A percentile compares a stretch with the other conserved stretches of the same genome.
phyloP scores from a whole-genome alignment of 2,797 vertebrate genomes.

The Hoplostethus mediterraneus region DNA sequence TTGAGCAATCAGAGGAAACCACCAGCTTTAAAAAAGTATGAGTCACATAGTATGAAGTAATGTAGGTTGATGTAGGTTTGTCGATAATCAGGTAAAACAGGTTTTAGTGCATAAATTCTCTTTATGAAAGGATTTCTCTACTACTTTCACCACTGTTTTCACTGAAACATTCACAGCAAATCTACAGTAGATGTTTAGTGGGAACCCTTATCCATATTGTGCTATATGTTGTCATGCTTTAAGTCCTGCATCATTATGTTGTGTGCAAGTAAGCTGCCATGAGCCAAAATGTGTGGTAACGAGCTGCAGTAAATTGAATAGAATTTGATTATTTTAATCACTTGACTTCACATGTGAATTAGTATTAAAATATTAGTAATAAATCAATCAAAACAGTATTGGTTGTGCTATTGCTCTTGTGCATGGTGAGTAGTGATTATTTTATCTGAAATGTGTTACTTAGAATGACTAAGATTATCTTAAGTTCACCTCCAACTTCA shows the following conservation, averaged over 20 bases:
- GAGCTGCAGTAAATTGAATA: not conserved
- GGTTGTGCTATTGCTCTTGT: not conserved
- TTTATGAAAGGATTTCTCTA: slow-evolving; percentile 4
- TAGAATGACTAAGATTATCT: slow-evolving; percentile 28
- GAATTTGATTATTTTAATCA: not conserved
- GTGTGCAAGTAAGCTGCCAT: not conserved
- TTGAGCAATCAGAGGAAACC: not conserved
- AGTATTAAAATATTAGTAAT: not conserved
- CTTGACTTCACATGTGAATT: not conserved
- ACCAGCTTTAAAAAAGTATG: too few species aligned
- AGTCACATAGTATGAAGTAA: too few species aligned
- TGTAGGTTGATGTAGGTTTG: too few species aligned
- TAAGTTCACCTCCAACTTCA: slow-evolving; percentile 56
- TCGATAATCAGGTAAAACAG: not conserved
- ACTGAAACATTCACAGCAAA: not conserved
- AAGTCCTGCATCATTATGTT: too few species aligned
- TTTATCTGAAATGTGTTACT: slow-evolving; percentile 10
- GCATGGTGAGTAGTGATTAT: not conserved
- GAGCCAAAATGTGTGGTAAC: not conserved
- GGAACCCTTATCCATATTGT: slow-evolving; percentile 16
- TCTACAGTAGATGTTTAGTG: not conserved
- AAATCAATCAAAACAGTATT: not conserved
- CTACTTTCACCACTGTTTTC: slow-evolving; percentile 8
- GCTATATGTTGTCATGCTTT: not conserved
- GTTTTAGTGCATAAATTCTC: not conserved